These are phyloP conservation scores for Dolichomitus sp. DNA, from an alignment of 2,888 invertebrate genomes.

Conservation along the genomic window DNA sequence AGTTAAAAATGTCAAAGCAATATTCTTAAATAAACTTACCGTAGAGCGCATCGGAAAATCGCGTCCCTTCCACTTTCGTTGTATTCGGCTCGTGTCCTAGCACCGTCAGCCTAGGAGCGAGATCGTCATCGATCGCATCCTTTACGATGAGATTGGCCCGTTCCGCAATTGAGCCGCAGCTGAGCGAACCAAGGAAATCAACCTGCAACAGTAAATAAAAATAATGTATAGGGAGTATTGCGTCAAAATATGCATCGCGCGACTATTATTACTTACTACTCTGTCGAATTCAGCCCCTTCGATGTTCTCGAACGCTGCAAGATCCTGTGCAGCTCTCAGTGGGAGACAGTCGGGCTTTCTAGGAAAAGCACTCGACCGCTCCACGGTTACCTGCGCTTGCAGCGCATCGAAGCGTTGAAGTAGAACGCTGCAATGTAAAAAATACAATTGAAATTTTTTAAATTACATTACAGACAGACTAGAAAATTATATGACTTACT, in stretches of 20 bases:
- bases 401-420: neutral
- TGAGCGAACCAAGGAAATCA: neutral
- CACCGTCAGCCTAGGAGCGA: neutral
- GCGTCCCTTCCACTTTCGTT: neutral
- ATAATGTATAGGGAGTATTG: neutral
- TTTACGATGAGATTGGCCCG: neutral
- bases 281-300: neutral
- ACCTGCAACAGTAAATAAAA: neutral
- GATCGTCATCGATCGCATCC: slow-evolving; percentile 2
- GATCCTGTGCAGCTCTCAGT: neutral
- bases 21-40: neutral
- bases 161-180: neutral
- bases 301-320: neutral
- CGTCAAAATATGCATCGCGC: neutral
- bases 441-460: neutral
- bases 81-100: slow-evolving; percentile 2
- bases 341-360: neutral
- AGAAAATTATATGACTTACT: neutral
- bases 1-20: neutral
- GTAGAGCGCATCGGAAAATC: slow-evolving; percentile 7
- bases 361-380: neutral
- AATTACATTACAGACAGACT: neutral
- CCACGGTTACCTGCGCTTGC: neutral
- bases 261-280: slow-evolving; percentile 3
- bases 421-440: neutral